Percentiles rank a stretch among this genome's conserved stretches.
These are phyloP conservation scores for Sinodicranocentrus sp. DNA, from an alignment of 2,888 invertebrate genomes.

Conservation along the genomic window DNA sequence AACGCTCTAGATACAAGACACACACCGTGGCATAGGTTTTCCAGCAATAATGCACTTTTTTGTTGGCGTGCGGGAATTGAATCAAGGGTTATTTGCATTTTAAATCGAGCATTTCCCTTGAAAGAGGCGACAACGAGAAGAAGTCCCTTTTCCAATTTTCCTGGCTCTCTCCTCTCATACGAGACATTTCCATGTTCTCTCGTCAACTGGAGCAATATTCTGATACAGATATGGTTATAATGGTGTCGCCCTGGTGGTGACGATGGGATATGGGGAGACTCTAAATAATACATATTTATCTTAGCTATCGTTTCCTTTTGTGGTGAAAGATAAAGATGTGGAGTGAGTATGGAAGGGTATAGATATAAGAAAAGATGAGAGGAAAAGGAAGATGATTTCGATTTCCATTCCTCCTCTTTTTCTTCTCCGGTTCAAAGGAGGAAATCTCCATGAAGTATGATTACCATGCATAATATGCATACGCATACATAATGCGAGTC, in stretches of 20 bases:
- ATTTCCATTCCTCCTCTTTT: constrained; percentile 1
- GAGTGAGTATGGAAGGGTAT: too few species aligned
- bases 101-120: constrained; percentile 69
- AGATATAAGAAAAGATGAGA: background rate
- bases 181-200: background rate
- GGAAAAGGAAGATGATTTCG: background rate
- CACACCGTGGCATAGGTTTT: background rate
- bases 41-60: constrained; percentile 44
- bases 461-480: constrained; percentile 25
- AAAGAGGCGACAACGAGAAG: constrained; percentile 40
- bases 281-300: background rate
- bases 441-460: constrained; percentile 19
- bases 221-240: background rate
- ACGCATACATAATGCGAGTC: constrained; percentile 17
- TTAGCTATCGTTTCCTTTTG: too few species aligned
- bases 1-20: too few species aligned
- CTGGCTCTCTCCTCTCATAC: background rate
- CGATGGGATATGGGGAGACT: background rate
- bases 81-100: constrained; percentile 71
- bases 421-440: background rate
- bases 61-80: constrained; percentile 64
- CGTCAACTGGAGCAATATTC: background rate
- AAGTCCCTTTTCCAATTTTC: constrained; percentile 56
- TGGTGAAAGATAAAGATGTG: too few species aligned
- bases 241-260: background rate